phyloP scores from a whole-genome alignment of 2,888 invertebrate genomes.

The Trichogramma dendrolimi region DNA sequence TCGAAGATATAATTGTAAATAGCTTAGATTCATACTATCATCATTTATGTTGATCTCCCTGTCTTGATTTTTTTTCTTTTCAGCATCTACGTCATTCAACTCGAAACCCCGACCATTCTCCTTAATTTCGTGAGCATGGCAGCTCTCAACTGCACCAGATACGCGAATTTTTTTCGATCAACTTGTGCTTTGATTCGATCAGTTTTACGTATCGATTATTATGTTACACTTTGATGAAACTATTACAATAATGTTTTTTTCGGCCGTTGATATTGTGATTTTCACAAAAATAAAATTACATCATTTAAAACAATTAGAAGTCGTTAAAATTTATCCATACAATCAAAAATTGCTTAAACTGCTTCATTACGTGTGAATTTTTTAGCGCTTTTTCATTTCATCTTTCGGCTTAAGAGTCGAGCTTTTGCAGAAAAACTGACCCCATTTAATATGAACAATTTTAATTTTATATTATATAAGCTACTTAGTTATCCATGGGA shows the following conservation, averaged over 20 bases:
- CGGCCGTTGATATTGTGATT: conserved; percentile 22
- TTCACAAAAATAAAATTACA: conserved; percentile 15
- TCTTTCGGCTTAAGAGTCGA: neutral
- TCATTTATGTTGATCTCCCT: conserved; percentile 20
- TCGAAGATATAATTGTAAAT: no score
- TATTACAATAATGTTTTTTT: conserved; percentile 9
- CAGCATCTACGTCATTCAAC: conserved; percentile 61
- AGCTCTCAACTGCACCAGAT: conserved; percentile 46
- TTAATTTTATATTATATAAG: no score
- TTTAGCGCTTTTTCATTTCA: conserved; percentile 17
- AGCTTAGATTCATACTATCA: no score
- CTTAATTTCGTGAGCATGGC: conserved; percentile 54
- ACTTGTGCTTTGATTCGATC: conserved; percentile 4
- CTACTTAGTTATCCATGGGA: no score
- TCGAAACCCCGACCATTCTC: conserved; percentile 61
- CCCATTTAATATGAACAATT: no score
- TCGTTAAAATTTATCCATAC: neutral
- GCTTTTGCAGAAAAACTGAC: no score
- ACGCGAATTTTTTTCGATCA: conserved; percentile 23
- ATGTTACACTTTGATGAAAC: conserved; percentile 9
- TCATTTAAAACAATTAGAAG: conserved; percentile 2
- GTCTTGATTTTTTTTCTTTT: conserved; percentile 51
- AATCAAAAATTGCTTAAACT: conserved; percentile 3
- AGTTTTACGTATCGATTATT: conserved; percentile 5
- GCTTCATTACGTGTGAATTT: conserved; percentile 11